phyloP scores from a whole-genome alignment of 2,888 invertebrate genomes.

The Epirrhoe tristata region DNA sequence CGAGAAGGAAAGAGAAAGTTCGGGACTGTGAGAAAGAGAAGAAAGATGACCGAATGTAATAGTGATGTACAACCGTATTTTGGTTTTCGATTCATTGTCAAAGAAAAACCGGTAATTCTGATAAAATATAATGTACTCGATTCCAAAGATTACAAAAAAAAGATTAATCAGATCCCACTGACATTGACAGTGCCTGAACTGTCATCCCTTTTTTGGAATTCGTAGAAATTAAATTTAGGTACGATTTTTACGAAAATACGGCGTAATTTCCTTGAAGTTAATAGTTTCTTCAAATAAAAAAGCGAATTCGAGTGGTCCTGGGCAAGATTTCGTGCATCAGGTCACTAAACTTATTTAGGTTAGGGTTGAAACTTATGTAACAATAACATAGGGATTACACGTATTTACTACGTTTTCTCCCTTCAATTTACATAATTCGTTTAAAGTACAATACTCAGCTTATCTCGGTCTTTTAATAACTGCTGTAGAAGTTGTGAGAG shows the following conservation, averaged over 20 bases:
- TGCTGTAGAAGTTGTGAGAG: constrained; percentile 14
- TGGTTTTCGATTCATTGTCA: neutral
- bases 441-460: constrained; percentile 9
- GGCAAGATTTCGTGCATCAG: neutral
- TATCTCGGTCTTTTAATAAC: constrained; percentile 16
- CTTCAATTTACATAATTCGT: constrained; percentile 24
- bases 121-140: neutral
- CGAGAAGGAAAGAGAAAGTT: constrained; percentile 49
- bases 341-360: constrained; percentile 63
- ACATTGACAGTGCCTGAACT: constrained; percentile 46
- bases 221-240: constrained; percentile 59
- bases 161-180: neutral
- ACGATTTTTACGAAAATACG: constrained; percentile 56
- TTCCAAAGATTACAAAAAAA: neutral
- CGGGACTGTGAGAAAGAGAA: neutral
- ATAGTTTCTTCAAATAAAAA: constrained; percentile 23
- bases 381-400: constrained; percentile 70
- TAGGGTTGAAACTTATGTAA: constrained; percentile 82
- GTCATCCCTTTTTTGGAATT: constrained; percentile 52
- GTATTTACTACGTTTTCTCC: constrained; percentile 45
- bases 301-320: neutral
- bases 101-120: constrained; percentile 32
- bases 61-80: neutral
- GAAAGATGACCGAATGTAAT: constrained; percentile 3
- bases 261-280: constrained; percentile 48